phyloP scores from a whole-genome alignment of 2,888 invertebrate species.

The Melangyna quadrimaculata region DNA sequence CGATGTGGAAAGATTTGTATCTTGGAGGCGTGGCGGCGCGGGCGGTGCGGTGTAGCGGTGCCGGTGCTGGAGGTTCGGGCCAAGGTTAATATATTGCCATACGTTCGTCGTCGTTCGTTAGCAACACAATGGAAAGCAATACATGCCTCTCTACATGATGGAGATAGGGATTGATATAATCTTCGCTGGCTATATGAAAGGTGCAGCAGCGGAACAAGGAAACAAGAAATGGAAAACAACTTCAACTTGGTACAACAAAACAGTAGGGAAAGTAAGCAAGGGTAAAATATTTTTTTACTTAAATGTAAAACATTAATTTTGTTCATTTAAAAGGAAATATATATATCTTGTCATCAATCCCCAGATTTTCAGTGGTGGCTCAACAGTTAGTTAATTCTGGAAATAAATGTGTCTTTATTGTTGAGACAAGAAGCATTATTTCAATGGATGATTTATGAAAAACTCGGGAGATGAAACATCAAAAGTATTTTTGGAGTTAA shows the following conservation, averaged over 20 bases:
- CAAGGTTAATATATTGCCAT: constrained; percentile 62
- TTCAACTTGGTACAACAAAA: background rate
- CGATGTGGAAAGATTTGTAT: constrained; percentile 58
- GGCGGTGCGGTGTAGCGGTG: background rate
- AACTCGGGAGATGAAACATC: too few species aligned
- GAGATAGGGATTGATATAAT: constrained; percentile 13
- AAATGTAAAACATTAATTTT: too few species aligned
- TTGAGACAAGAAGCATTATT: too few species aligned
- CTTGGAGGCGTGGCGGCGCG: background rate
- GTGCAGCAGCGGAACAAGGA: constrained; percentile 20
- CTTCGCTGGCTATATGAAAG: background rate
- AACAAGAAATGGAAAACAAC: constrained; percentile 24
- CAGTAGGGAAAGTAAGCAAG: constrained; percentile 28
- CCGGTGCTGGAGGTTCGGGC: constrained; percentile 12
- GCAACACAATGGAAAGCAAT: constrained; percentile 48
- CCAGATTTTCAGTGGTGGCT: too few species aligned
- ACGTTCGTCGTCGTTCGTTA: constrained; percentile 29
- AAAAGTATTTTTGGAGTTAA: too few species aligned
- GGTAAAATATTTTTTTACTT: background rate
- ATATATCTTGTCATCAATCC: too few species aligned
- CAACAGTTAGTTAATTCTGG: too few species aligned
- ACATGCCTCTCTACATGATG: background rate
- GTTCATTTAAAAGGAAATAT: too few species aligned
- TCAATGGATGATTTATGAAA: too few species aligned
- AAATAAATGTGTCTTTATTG: too few species aligned